Evolutionary conservation across 2,113 vertebrate genomes (phyloP).

Genomic region (Cisticola juncidis): DNA sequence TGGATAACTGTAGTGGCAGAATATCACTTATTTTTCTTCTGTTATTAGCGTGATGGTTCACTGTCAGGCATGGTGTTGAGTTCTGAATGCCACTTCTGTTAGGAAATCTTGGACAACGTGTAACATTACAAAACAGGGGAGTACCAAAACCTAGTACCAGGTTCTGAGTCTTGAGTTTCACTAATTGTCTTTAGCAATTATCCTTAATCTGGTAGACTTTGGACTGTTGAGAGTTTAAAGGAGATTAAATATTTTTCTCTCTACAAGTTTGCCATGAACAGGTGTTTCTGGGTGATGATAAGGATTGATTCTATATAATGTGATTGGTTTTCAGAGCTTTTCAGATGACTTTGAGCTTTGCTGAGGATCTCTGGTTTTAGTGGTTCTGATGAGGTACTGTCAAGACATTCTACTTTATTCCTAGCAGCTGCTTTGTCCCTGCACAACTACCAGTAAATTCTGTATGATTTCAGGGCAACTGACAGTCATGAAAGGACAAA

Average conservation of each 20-base stretch:
- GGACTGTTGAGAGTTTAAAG: neutral
- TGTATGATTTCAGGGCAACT: neutral
- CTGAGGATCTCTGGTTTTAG: neutral
- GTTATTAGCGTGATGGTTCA: neutral
- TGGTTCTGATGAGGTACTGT: neutral
- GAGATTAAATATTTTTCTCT: neutral
- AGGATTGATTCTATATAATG: neutral
- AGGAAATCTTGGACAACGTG: neutral
- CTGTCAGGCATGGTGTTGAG: neutral
- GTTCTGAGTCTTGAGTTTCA: neutral
- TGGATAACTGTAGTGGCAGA: neutral
- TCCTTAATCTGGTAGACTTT: neutral
- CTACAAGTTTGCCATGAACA: neutral
- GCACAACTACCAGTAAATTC: neutral
- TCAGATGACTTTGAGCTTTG: neutral
- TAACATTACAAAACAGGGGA: neutral
- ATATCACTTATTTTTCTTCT: neutral
- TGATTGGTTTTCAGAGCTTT: neutral
- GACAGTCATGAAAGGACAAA: neutral
- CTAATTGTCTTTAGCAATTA: neutral
- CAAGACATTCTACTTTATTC: neutral
- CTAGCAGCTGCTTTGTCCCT: neutral
- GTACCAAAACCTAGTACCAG: neutral
- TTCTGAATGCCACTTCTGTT: neutral
- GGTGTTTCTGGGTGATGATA: neutral